Base-by-base conservation (phyloP, 1,140 invertebrate species). In the Trissolcus basalis region DNA sequence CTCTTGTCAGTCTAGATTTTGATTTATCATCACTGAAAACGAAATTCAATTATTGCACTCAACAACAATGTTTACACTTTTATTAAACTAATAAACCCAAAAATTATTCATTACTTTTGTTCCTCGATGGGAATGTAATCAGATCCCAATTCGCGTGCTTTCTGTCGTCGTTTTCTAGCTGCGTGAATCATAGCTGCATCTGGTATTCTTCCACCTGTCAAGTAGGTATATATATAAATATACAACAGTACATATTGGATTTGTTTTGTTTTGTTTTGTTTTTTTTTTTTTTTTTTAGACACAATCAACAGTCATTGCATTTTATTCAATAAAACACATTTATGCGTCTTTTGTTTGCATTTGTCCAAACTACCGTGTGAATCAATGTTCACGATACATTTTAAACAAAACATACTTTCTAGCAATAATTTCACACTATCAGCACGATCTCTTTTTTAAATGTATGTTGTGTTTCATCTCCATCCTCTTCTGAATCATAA, bases 141-240 rank as follows among this genome's bases (percentile, higher is more conserved):
- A 53, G 83, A 85, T 51, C 93, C 94, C 82, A 92, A 90, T 89
- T 95, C 93, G 83, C 94, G 85, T 13, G 93, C 96, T 90, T 95
- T 92, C 89, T 98, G 96, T 79, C 97, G 90, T 70, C 94, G 92
- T 89, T 98, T 98, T 78, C 97, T 91, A 14, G 96, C 96, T 65
- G 96, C 95, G 89, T 98, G 97, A 85, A 99, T 98, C 90, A 97
- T 94, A 39, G 96, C 96, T 8, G 97, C 96, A 91, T 98, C 96
- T 13, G 97, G 97, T 82, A 99, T 98, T 78, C 93, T 93, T 48
- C 97, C 97, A 87, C 91, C 92, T 93, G 72, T 60, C 1, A 27
- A 39, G n/a, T n/a, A n/a, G n/a, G n/a, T n/a, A n/a, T n/a, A n/a
- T n/a, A n/a, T n/a, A n/a, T n/a, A 39, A 39, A n/a, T 9, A 39